Evolutionary conservation across 2,888 invertebrate genomes (phyloP), one percentile per base, ranked within the genome.

Genomic region (Margaritifera margaritifera): DNA sequence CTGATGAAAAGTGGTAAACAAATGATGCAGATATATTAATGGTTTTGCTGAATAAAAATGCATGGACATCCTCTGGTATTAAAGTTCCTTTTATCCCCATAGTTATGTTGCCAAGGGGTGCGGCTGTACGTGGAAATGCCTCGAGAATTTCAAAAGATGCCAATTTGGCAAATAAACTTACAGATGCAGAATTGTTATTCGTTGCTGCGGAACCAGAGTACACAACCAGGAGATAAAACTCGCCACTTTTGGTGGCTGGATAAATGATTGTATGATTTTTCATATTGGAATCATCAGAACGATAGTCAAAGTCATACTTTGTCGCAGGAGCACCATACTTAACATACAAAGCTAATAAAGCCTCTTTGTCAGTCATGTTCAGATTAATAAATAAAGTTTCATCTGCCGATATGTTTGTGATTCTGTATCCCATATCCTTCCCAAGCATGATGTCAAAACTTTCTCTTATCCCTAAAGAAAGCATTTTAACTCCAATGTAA

Each of bases 121-220:
- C n/a, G 6, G 62, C 50, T 24, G 15, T 52, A 19, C 24, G 51
- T 24, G 74, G 74, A 56, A 27, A 67, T 15, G 66, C 22, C 4
- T 56, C 53, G 3, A 67, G n/a, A 15, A 74, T 69, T 68, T 74
- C 74, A 67, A 74, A 72, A 57, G 31, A 60, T 11, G 74, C 74
- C 31, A 67, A 53, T 31, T 64, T 69, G 0, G 64, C 69, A 20
- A 24, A 31, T 25, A 74, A 15, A 1, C 56, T 58, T 19, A 74
- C 3, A 18, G 60, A 51, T 22, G 64, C 56, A 25, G 31, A 20
- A 4, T 2, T 6, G 42, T 20, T 50, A 18, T 20, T 22, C 1
- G 6, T 19, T 1, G 53, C 4, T 20, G 22, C 11, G 4, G 61
- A 64, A 50, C 64, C 66, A 18, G 52, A 31, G 42, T 61, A 63